Conservation (phyloP, 2,113 vertebrate species). For the Gobio gobio region DNA sequence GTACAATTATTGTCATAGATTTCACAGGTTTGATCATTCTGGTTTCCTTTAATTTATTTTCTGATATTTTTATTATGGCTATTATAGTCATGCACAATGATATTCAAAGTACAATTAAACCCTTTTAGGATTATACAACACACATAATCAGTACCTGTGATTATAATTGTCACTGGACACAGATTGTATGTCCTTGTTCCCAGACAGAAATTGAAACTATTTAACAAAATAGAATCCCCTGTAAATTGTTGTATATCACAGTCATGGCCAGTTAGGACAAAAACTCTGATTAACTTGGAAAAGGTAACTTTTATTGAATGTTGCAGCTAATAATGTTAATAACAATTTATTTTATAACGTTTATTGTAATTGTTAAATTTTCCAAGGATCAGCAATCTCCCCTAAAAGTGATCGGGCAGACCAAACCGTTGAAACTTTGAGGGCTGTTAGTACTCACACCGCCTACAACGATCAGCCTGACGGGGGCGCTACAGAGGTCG, state of each 20-base stretch:
- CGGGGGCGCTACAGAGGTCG: too few relatives aligned
- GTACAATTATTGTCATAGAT: not conserved
- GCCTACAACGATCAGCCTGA: too few relatives aligned
- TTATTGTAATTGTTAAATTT: too few relatives aligned
- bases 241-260: not conserved
- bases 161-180: not conserved
- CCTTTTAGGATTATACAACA: not conserved
- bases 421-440: too few relatives aligned
- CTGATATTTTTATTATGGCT: not conserved
- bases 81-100: not conserved
- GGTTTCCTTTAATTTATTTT: not conserved
- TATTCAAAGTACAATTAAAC: not conserved
- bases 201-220: not conserved
- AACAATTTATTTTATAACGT: not conserved
- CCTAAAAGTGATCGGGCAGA: too few relatives aligned
- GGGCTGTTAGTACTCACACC: too few relatives aligned
- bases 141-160: not conserved
- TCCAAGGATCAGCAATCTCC: too few relatives aligned
- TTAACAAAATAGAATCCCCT: not conserved
- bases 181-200: not conserved
- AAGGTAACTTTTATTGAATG: not conserved
- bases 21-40: not conserved
- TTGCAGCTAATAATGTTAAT: not conserved
- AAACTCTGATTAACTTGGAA: not conserved
- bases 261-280: not conserved